Percentiles rank a stretch among this genome's conserved stretches.
Evolutionary conservation across 2,888 invertebrate genomes (phyloP).

Genomic region (Cremastinae sp.): DNA sequence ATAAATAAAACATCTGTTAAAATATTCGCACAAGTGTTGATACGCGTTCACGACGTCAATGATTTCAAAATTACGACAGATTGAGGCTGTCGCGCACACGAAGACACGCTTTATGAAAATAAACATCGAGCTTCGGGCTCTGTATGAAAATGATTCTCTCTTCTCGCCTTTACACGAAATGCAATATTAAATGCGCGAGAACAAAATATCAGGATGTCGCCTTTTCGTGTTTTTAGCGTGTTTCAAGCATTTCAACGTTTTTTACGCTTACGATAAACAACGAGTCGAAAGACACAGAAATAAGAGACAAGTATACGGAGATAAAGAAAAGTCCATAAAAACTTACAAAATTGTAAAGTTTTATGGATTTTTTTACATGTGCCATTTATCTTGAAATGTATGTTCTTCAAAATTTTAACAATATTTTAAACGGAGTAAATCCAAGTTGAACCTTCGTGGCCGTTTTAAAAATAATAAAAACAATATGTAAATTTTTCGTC

Average conservation of each 20-base stretch:
- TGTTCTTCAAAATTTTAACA: too few relatives aligned
- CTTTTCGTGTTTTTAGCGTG: slow-evolving; percentile 43
- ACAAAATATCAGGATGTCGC: too few relatives aligned
- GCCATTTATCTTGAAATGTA: too few relatives aligned
- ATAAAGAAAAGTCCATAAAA: too few relatives aligned
- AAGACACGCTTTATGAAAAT: neutral
- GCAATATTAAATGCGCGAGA: slow-evolving; percentile 22
- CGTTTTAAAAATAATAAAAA: too few relatives aligned
- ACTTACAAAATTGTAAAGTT: too few relatives aligned
- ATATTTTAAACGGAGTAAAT: too few relatives aligned
- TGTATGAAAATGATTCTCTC: slow-evolving; percentile 4
- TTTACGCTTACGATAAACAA: slow-evolving; percentile 26
- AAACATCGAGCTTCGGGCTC: neutral
- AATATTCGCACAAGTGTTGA: slow-evolving; percentile 53
- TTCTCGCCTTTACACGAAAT: neutral
- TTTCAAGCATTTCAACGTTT: slow-evolving; percentile 49
- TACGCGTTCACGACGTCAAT: slow-evolving; percentile 36
- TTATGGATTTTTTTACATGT: too few relatives aligned
- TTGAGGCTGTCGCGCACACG: slow-evolving; percentile 24
- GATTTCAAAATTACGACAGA: slow-evolving; percentile 46
- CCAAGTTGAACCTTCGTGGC: too few relatives aligned
- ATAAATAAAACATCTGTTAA: slow-evolving; percentile 32
- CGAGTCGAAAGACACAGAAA: too few relatives aligned
- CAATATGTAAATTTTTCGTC: too few relatives aligned
- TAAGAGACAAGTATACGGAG: too few relatives aligned